These are phyloP conservation scores for Ricordea florida DNA, from an alignment of 92 coral and sea anemone genomes.

Conservation along the genomic window DNA sequence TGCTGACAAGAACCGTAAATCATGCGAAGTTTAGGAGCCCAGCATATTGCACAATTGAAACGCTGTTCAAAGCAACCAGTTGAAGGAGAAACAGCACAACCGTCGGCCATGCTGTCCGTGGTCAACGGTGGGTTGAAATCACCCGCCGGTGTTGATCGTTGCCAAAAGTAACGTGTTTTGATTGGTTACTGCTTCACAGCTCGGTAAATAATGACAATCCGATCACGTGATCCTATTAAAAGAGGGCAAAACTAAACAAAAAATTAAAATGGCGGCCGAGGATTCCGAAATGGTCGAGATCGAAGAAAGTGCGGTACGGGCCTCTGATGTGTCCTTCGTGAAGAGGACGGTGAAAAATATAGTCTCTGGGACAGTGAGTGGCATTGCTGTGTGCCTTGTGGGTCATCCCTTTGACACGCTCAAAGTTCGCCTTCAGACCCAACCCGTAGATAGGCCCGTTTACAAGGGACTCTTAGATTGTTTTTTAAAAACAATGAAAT, in stretches of 20 bases:
- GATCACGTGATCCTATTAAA: too few relatives aligned
- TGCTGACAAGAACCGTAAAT: constrained; percentile 97
- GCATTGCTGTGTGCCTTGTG: constrained; percentile 86
- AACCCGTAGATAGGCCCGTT: constrained; percentile 80
- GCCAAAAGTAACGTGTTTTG: constrained; percentile 3
- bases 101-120: constrained; percentile 10
- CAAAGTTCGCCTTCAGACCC: constrained; percentile 88
- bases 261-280: not conserved
- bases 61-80: constrained; percentile 68
- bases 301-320: not conserved
- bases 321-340: constrained; percentile 43
- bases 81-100: not conserved
- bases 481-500: constrained; percentile 81
- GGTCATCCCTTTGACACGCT: constrained; percentile 93
- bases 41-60: constrained; percentile 89
- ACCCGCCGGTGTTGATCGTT: constrained; percentile 67
- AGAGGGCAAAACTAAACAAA: too few relatives aligned
- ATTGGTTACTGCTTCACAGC: constrained; percentile 7
- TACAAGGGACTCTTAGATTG: constrained; percentile 83
- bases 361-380: constrained; percentile 81
- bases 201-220: not conserved
- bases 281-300: not conserved
- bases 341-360: constrained; percentile 78
- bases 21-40: constrained; percentile 86
- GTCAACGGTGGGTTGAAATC: not conserved